These are phyloP conservation scores for Microplitis manilae DNA, from an alignment of 2,888 invertebrate species.

Conservation along the genomic window DNA sequence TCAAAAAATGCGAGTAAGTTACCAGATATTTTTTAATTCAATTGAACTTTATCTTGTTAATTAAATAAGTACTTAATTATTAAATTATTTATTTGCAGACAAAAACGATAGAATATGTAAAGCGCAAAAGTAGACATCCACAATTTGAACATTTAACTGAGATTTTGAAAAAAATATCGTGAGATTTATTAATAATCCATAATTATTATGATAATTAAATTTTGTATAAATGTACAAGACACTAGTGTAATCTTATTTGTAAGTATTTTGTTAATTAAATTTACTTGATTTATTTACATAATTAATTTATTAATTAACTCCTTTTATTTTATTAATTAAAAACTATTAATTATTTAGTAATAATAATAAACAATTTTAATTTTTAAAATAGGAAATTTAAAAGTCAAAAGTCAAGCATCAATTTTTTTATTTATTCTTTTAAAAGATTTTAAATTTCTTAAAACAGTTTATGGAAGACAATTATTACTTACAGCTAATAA, in stretches of 20 bases:
- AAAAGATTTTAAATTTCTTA: background rate
- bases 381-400: too few species aligned
- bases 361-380: background rate
- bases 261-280: constrained; percentile 1
- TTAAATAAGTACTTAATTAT: background rate
- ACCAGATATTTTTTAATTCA: background rate
- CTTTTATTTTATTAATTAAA: background rate
- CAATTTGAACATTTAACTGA: constrained; percentile 62
- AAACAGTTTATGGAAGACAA: constrained; percentile 57
- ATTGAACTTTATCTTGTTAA: constrained; percentile 9
- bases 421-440: background rate
- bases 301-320: constrained; percentile 3
- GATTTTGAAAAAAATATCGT: constrained; percentile 59
- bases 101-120: constrained; percentile 64
- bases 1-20: constrained; percentile 72
- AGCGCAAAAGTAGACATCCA: constrained; percentile 59
- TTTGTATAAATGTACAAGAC: background rate
- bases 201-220: constrained; percentile 38
- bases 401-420: background rate
- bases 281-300: background rate
- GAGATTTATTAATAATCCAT: constrained; percentile 40
- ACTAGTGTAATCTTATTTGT: background rate
- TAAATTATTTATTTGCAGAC: constrained; percentile 55
- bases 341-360: background rate
- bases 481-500: constrained; percentile 43